Percentiles rank a stretch among this genome's conserved stretches.
phyloP scores from a whole-genome alignment of 2,113 vertebrate genomes.

The Tympanuchus pallidicinctus region DNA sequence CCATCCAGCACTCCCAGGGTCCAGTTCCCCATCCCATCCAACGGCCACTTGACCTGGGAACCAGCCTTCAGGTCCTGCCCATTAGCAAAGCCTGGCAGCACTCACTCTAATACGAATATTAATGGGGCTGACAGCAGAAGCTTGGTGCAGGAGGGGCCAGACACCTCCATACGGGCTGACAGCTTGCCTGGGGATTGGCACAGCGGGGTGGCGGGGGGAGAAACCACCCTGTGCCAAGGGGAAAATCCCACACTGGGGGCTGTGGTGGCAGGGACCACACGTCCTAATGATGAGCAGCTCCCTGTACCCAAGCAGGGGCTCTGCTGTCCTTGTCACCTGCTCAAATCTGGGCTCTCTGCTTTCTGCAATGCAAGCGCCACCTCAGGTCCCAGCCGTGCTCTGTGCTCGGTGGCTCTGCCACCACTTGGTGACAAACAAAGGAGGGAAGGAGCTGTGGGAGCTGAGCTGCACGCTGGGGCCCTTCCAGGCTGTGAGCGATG shows the following conservation, averaged over 20 bases:
- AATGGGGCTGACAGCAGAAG: neutral
- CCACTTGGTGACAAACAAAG: conserved; percentile 39
- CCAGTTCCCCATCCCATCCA: neutral
- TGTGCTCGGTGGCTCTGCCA: neutral
- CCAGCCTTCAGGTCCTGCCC: neutral
- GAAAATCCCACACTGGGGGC: accelerated
- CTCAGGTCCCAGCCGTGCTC: neutral
- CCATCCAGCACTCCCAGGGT: neutral
- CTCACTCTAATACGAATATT: neutral
- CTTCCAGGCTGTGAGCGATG: neutral
- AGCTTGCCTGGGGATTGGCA: neutral
- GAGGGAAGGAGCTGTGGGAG: conserved; percentile 2
- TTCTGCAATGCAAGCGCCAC: accelerated
- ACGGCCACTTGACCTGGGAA: too few relatives aligned
- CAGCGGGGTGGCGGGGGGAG: accelerated
- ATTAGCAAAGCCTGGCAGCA: neutral
- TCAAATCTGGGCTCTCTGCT: accelerated
- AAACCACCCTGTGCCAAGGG: accelerated
- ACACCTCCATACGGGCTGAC: neutral
- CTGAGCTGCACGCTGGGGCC: neutral
- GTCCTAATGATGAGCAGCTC: accelerated
- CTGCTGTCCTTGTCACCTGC: neutral
- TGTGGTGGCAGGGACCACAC: neutral
- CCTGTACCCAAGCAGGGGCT: too few relatives aligned
- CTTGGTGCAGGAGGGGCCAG: neutral